Conservation (phyloP, 1,140 invertebrate genomes). For the Euura saliciscinereae region DNA sequence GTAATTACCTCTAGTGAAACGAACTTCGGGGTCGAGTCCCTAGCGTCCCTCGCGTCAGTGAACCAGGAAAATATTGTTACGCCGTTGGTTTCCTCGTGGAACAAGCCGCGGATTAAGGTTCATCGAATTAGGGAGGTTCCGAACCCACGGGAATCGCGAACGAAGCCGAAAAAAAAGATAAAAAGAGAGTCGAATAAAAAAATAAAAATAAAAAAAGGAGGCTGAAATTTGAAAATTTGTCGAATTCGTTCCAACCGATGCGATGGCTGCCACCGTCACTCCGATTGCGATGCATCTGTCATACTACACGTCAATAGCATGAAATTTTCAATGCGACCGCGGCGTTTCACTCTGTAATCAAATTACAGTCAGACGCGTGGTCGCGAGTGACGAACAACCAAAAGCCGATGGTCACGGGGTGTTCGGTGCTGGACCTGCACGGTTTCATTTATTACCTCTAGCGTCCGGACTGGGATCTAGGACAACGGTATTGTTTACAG, state of each 20-base stretch:
- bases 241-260: not conserved
- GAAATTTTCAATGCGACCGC: slow-evolving; percentile 1
- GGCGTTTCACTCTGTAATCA: not conserved
- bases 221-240: not conserved
- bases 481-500: too few relatives aligned
- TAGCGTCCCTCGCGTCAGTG: not conserved
- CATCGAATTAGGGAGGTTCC: not conserved
- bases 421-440: too few relatives aligned
- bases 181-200: not conserved
- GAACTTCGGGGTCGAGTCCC: not conserved
- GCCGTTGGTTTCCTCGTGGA: not conserved
- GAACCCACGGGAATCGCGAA: not conserved
- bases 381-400: too few relatives aligned
- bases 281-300: not conserved
- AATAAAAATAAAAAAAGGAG: not conserved
- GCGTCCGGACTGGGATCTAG: too few relatives aligned
- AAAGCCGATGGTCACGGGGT: too few relatives aligned
- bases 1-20: not conserved
- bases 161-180: not conserved
- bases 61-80: slow-evolving; percentile 4
- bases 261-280: not conserved
- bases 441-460: too few relatives aligned
- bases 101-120: slow-evolving; percentile 5
- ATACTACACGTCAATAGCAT: not conserved
- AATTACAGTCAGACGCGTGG: not conserved